A percentile compares a stretch with the other conserved stretches of the same genome.
phyloP scores from a whole-genome alignment of 2,888 invertebrate genomes.

The Desoria tigrina region DNA sequence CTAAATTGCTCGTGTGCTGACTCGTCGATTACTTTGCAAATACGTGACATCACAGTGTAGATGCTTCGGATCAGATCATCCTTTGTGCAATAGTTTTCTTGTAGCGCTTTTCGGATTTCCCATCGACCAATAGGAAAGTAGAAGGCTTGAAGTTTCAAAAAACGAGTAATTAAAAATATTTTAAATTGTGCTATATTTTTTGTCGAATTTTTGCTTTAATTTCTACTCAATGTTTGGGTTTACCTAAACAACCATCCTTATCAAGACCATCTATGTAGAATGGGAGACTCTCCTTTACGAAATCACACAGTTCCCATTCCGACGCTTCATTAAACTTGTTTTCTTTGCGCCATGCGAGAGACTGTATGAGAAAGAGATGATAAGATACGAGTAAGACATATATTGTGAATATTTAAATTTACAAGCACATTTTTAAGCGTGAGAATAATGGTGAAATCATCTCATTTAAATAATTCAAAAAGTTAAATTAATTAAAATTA shows the following conservation, averaged over 20 bases:
- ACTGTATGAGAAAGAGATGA: too few relatives aligned
- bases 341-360: slow-evolving; percentile 40
- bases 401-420: too few relatives aligned
- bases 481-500: neutral
- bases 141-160: slow-evolving; percentile 22
- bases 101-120: slow-evolving; percentile 44
- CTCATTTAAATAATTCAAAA: too few relatives aligned
- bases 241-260: slow-evolving; percentile 47
- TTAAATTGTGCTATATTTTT: neutral
- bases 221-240: too few relatives aligned
- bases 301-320: slow-evolving; percentile 39
- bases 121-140: slow-evolving; percentile 44
- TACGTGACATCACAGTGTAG: slow-evolving; percentile 11
- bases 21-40: neutral
- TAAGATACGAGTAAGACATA: too few relatives aligned
- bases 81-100: slow-evolving; percentile 28
- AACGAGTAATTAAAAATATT: neutral
- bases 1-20: slow-evolving; percentile 27
- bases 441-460: too few relatives aligned
- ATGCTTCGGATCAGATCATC: slow-evolving; percentile 32
- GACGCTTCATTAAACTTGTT: slow-evolving; percentile 37
- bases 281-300: slow-evolving; percentile 35
- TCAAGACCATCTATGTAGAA: slow-evolving; percentile 40
- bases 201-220: too few relatives aligned
- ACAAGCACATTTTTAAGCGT: too few relatives aligned